Percentiles rank a stretch among this genome's conserved stretches.
Conservation (phyloP, 2,113 vertebrate species). For the Rallus limicola region DNA sequence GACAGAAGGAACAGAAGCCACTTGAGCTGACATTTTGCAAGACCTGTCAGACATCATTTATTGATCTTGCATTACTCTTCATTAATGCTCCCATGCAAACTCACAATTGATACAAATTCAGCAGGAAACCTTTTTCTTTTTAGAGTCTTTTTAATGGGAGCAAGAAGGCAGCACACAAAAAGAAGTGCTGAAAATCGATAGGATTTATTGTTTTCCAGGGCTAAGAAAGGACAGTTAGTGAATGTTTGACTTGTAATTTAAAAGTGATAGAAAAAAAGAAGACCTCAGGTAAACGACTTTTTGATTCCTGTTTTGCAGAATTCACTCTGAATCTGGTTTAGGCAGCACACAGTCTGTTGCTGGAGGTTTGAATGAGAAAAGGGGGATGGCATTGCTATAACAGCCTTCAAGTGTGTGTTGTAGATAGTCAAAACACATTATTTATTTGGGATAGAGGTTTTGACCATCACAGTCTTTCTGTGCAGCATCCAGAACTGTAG, state of each 20-base stretch:
- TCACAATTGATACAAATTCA: not conserved
- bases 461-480: not conserved
- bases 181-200: conserved; percentile 32
- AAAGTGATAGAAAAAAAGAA: not conserved
- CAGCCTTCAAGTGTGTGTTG: not conserved
- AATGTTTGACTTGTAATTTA: conserved; percentile 35
- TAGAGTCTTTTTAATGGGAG: not conserved
- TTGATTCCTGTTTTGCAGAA: not conserved
- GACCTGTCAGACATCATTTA: not conserved
- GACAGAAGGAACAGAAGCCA: not conserved
- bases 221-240: conserved; percentile 25
- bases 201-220: conserved; percentile 12
- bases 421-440: not conserved
- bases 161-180: not conserved
- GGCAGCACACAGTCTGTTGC: not conserved
- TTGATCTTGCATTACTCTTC: conserved; percentile 1
- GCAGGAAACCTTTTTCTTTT: conserved; percentile 3
- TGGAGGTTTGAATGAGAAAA: not conserved
- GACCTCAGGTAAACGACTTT: conserved; percentile 15
- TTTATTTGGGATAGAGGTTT: not conserved
- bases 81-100: not conserved
- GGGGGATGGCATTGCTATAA: not conserved
- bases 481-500: not conserved
- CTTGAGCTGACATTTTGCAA: not conserved
- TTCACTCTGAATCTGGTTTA: not conserved